Evolutionary conservation across 2,888 invertebrate genomes (phyloP), one percentile per base, ranked within the genome.

Genomic region (Meteorus colon): DNA sequence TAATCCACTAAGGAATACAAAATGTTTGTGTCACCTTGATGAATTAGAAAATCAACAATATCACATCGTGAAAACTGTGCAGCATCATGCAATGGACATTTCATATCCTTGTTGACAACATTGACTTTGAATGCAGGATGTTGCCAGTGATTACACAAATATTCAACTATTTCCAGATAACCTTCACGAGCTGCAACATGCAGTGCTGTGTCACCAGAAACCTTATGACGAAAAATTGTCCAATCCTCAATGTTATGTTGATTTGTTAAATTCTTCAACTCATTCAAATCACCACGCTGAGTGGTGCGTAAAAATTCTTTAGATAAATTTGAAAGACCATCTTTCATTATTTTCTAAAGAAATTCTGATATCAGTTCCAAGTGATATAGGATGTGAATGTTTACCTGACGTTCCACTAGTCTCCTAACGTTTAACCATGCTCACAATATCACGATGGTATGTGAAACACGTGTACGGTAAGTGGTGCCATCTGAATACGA

Each of bases 81-180:
- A 4, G 93, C 93, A 83, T 93, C 92, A 83, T 94, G 94, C 14
- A 94, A 83, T 0, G 93, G 90, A 27, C 91, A 90, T 86, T 94
- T 94, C 74, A 92, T 92, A 83, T 93, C 92, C 70, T 90, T 89
- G 85, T 93, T 93, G 16, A 86, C 84, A 59, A 88, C 84, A 74
- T 90, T 84, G 8, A 86, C 78, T 81, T 79, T 82, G 74, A 81
- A 84, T 45, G 74, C 65, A 3, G 81, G 80, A 68, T 87, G 83
- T 27, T 78, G 67, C 79, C 87, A 90, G 24, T 82, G 79, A 51
- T 85, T 79, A 73, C 90, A 83, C 19, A 90, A 79, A 81, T 89
- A 90, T 79, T 86, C 83, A 24, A 91, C 86, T 31, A 92, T 84
- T 24, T 90, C 83, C 14, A 88, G 71, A 80, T 90, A 87, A 0